Conservation (phyloP, 2,888 invertebrate genomes). For the Nephrotoma appendiculata region DNA sequence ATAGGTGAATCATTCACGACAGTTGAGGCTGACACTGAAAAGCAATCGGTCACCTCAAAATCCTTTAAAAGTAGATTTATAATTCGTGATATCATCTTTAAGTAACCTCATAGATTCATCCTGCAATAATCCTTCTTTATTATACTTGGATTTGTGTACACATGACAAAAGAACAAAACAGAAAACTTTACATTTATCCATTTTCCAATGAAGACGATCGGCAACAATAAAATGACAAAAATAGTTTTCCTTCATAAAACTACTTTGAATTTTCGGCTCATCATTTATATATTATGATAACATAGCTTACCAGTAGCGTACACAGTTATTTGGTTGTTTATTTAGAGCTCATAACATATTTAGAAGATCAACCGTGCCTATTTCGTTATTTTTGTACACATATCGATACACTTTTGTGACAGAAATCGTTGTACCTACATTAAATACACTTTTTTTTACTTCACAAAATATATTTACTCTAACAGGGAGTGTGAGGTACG, state of each 20-base stretch:
- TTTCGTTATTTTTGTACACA: no score
- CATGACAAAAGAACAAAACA: not conserved
- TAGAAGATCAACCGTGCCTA: no score
- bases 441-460: no score
- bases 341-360: no score
- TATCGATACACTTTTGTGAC: no score
- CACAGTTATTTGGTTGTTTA: no score
- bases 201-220: not conserved
- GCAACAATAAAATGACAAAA: not conserved
- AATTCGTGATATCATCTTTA: not conserved
- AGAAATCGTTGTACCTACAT: no score
- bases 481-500: not conserved
- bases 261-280: not conserved
- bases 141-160: not conserved
- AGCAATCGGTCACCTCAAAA: not conserved
- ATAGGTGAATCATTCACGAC: no score
- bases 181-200: not conserved
- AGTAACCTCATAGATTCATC: not conserved
- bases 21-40: no score
- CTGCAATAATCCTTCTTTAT: not conserved
- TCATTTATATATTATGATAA: not conserved
- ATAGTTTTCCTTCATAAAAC: not conserved
- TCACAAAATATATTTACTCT: no score
- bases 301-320: not conserved
- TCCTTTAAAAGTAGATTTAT: not conserved